Percentiles rank a stretch among this genome's conserved stretches.
Evolutionary conservation across 1,140 invertebrate genomes (phyloP).

Genomic region (Lerema accius): DNA sequence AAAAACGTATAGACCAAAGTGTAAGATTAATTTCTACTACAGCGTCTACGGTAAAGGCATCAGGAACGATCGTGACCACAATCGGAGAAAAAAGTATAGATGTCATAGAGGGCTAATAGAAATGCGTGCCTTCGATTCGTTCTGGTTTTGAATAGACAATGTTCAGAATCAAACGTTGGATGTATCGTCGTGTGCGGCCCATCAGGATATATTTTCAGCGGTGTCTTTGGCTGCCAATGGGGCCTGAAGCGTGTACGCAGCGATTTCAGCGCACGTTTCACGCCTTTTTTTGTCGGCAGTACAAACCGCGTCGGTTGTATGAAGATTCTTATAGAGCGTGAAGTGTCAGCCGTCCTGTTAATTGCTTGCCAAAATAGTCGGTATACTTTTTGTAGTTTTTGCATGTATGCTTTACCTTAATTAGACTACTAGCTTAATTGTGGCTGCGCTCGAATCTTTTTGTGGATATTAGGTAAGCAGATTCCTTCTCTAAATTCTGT

Average conservation of each 20-base stretch:
- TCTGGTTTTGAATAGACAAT: conserved; percentile 30
- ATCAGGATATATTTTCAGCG: conserved; percentile 71
- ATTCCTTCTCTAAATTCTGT: no score
- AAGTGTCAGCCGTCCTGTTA: conserved; percentile 63
- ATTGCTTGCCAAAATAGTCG: conserved; percentile 48
- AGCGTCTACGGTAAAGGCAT: not conserved
- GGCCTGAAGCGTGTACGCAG: conserved; percentile 65
- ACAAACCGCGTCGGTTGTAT: conserved; percentile 44
- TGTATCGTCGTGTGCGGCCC: conserved; percentile 70
- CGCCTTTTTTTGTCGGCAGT: conserved; percentile 66
- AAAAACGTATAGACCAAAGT: not conserved
- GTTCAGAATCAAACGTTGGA: conserved; percentile 27
- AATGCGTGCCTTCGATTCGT: conserved; percentile 27
- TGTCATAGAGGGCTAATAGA: conserved; percentile 29
- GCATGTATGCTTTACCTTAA: conserved; percentile 1
- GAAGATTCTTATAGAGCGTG: conserved; percentile 63
- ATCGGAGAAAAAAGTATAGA: conserved; percentile 19
- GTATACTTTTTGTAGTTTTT: conserved; percentile 20
- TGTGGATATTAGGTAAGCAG: no score
- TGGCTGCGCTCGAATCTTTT: no score
- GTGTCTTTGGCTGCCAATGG: conserved; percentile 67
- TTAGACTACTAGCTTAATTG: no score
- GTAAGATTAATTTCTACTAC: conserved; percentile 9
- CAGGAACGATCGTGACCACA: conserved; percentile 16
- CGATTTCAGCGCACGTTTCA: conserved; percentile 75